Evolutionary conservation across 2,797 vertebrate genomes (phyloP).

Genomic region (Phalanger gymnotis): DNA sequence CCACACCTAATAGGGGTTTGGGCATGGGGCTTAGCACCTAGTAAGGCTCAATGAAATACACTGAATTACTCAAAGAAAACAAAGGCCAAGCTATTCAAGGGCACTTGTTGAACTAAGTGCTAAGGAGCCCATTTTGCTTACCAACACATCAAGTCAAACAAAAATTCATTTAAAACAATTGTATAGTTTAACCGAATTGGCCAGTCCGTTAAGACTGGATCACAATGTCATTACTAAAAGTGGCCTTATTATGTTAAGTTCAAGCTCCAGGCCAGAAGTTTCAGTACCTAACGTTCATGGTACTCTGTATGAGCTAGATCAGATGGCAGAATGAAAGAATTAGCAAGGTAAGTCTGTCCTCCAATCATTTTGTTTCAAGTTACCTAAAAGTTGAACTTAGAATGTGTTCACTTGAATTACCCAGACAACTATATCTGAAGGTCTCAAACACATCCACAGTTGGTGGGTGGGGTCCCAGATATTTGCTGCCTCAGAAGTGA

Average conservation of each 20-base stretch:
- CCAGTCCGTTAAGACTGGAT: background rate
- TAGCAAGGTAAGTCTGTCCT: background rate
- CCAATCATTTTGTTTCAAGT: background rate
- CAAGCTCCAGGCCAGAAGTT: background rate
- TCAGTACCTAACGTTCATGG: background rate
- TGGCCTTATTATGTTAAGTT: background rate
- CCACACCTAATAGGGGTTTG: too few relatives aligned
- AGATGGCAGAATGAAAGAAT: background rate
- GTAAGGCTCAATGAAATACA: too few relatives aligned
- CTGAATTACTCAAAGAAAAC: too few relatives aligned
- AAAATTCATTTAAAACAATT: background rate
- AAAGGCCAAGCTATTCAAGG: too few relatives aligned
- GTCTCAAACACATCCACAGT: background rate
- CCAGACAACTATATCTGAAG: background rate
- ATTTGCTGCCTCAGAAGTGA: background rate
- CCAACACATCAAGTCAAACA: too few relatives aligned
- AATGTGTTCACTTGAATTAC: background rate
- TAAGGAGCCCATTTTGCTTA: too few relatives aligned
- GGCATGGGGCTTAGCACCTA: too few relatives aligned
- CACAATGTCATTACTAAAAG: background rate
- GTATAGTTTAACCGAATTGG: background rate
- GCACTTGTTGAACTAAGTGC: too few relatives aligned
- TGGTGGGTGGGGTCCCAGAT: background rate
- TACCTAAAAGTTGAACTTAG: background rate
- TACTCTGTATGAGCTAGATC: background rate